Evolutionary conservation across 2,797 vertebrate genomes (phyloP).

Genomic region (Rhabdophis nuchalis): DNA sequence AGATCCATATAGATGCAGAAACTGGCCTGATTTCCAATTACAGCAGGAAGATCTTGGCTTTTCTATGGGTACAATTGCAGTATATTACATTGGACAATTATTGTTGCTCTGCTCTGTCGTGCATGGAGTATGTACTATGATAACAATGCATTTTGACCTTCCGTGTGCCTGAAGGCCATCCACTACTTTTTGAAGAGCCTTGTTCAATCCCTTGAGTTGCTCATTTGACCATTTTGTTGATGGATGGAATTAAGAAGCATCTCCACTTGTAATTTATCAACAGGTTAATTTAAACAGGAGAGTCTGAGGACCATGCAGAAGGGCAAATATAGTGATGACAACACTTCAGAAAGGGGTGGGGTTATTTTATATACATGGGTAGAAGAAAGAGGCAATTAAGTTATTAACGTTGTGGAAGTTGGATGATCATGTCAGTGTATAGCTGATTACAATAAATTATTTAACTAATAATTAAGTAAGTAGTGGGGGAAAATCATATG

Average conservation of each 20-base stretch:
- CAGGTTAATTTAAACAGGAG: slow-evolving; percentile 59
- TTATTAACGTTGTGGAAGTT: slow-evolving; percentile 73
- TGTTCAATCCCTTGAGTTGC: slow-evolving; percentile 71
- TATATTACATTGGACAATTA: slow-evolving; percentile 70
- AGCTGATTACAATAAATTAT: slow-evolving; percentile 76
- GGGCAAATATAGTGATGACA: slow-evolving; percentile 67
- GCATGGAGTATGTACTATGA: slow-evolving; percentile 76
- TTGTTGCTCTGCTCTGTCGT: slow-evolving; percentile 79
- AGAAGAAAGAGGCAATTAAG: slow-evolving; percentile 73
- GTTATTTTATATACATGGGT: slow-evolving; percentile 77
- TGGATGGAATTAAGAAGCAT: slow-evolving; percentile 55
- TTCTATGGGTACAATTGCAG: slow-evolving; percentile 70
- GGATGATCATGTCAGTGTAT: slow-evolving; percentile 73
- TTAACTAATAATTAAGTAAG: slow-evolving; percentile 71
- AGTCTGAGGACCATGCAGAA: slow-evolving; percentile 63
- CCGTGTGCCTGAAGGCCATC: slow-evolving; percentile 76
- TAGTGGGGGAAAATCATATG: slow-evolving; percentile 42
- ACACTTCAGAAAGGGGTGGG: slow-evolving; percentile 53
- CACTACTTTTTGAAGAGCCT: slow-evolving; percentile 75
- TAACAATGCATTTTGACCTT: slow-evolving; percentile 76
- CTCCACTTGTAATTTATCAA: slow-evolving; percentile 67
- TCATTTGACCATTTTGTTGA: slow-evolving; percentile 70
- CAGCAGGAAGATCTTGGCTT: slow-evolving; percentile 74
- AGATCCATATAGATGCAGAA: slow-evolving; percentile 67
- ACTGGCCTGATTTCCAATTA: slow-evolving; percentile 74